A percentile compares a stretch with the other conserved stretches of the same genome.
Conservation (phyloP, 1,140 invertebrate species). For the Drosophila sulfurigaster region DNA sequence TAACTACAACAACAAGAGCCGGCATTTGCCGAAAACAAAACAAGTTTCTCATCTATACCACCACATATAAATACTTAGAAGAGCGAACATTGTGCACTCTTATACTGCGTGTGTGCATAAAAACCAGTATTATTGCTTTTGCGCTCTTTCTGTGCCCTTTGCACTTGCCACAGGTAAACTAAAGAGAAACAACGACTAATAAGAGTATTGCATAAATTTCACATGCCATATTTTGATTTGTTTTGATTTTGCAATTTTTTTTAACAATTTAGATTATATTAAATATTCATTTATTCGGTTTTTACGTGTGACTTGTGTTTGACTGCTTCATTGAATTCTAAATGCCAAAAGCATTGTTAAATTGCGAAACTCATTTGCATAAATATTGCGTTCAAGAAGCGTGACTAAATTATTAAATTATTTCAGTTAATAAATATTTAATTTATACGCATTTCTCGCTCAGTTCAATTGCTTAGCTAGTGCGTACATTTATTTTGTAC, state of each 20-base stretch:
- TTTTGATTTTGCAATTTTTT: not conserved
- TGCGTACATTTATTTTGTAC: not conserved
- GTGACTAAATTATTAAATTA: constrained; percentile 4
- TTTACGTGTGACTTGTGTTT: not conserved
- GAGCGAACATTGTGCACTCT: constrained; percentile 25
- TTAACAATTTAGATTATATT: not conserved
- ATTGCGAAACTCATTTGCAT: too few relatives aligned
- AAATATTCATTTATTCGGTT: not conserved
- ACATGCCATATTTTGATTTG: not conserved
- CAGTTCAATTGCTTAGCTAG: not conserved
- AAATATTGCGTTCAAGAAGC: not conserved
- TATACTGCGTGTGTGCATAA: constrained; percentile 36
- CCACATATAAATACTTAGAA: not conserved
- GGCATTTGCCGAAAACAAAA: constrained; percentile 67
- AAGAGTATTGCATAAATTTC: constrained; percentile 10
- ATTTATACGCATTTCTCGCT: not conserved
- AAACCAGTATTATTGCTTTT: constrained; percentile 46
- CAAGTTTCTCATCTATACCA: constrained; percentile 29
- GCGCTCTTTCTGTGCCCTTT: constrained; percentile 4
- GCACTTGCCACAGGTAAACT: constrained; percentile 7
- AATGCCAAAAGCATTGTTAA: not conserved
- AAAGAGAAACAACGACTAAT: constrained; percentile 9
- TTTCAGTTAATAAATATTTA: not conserved
- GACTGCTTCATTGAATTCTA: not conserved
- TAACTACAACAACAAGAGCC: constrained; percentile 32